phyloP scores from a whole-genome alignment of 2,797 vertebrate species.

The Lophotriccus pileatus region DNA sequence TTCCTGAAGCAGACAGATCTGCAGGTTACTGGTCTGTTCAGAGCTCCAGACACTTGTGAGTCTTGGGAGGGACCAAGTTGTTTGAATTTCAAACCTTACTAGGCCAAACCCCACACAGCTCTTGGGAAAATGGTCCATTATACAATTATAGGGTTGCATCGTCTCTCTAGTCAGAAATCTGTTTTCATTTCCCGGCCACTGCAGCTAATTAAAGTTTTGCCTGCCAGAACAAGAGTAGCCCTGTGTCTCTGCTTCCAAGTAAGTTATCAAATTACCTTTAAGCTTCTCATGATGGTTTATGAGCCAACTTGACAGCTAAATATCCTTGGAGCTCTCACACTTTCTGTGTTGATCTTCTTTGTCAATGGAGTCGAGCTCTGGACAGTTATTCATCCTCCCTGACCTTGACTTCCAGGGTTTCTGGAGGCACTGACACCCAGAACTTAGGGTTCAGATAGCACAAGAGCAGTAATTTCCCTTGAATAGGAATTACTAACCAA shows the following conservation, averaged over 20 bases:
- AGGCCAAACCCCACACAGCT: neutral
- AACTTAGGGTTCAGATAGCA: neutral
- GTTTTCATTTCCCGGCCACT: neutral
- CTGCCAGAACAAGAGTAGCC: neutral
- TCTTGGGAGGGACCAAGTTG: neutral
- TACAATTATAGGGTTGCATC: neutral
- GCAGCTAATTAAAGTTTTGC: neutral
- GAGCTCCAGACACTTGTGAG: neutral
- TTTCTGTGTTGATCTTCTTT: neutral
- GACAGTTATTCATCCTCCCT: neutral
- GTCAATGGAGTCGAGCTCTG: neutral
- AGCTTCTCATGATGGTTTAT: neutral
- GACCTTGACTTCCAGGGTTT: neutral
- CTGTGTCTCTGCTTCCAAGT: neutral
- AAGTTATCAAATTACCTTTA: neutral
- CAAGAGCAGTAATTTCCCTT: neutral
- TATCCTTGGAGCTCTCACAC: neutral
- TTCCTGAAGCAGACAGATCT: neutral
- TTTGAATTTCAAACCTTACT: neutral
- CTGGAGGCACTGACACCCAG: neutral
- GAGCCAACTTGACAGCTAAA: neutral
- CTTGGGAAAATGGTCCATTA: neutral
- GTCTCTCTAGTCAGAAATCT: neutral
- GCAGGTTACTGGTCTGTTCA: neutral
- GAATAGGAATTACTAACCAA: neutral